Conservation (phyloP, 1,140 invertebrate genomes). For the Ostrea edulis region DNA sequence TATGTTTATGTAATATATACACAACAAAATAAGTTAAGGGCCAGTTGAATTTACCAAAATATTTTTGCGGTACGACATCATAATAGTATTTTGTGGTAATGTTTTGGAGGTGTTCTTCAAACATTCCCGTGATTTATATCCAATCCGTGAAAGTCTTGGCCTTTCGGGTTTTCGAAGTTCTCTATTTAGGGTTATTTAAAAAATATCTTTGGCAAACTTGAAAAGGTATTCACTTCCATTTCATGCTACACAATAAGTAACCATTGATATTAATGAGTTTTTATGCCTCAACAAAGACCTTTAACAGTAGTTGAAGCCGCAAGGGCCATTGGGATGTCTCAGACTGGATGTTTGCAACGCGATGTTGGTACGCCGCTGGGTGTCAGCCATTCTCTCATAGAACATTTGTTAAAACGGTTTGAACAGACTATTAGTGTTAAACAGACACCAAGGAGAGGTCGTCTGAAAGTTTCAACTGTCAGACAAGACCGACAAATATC, state of each 20-base stretch:
- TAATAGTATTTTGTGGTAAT: no score
- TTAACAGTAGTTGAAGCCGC: neutral
- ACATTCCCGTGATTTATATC: neutral
- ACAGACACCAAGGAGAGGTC: neutral
- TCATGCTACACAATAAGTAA: no score
- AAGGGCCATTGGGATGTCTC: neutral
- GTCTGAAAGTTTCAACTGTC: neutral
- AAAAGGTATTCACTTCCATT: neutral
- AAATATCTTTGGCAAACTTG: neutral
- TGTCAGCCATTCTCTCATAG: neutral
- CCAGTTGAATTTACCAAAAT: no score
- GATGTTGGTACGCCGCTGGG: neutral
- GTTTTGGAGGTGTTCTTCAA: neutral
- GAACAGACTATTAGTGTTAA: neutral
- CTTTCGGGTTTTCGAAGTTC: neutral
- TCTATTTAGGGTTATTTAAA: no score
- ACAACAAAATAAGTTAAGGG: no score
- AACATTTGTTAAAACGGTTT: neutral
- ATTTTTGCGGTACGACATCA: no score
- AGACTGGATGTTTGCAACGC: neutral
- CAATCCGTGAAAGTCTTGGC: neutral
- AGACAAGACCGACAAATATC: neutral
- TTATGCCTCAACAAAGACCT: neutral
- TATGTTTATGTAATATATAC: no score
- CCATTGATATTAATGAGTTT: neutral